Conservation (phyloP, 1,140 invertebrate genomes). For the Lucilia sericata region DNA sequence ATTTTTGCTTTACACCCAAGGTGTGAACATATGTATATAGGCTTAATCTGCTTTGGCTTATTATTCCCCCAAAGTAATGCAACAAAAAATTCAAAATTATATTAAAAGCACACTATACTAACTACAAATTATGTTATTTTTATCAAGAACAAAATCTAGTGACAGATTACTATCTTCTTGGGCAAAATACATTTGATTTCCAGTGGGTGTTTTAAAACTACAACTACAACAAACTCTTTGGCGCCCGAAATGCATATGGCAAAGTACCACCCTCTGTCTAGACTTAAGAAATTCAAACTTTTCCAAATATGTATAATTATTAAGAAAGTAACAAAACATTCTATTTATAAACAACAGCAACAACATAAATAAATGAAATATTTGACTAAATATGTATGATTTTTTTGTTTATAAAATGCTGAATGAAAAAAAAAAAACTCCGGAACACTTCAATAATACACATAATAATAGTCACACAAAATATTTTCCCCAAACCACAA, state of each 20-base stretch:
- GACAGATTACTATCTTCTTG: too few species aligned
- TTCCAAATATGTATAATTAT: constrained; percentile 13
- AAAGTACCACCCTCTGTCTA: neutral
- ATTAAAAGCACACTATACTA: too few species aligned
- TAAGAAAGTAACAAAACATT: neutral
- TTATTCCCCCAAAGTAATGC: too few species aligned
- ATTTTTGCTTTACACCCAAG: too few species aligned
- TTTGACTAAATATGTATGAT: neutral
- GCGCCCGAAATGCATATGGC: neutral
- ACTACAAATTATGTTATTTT: too few species aligned
- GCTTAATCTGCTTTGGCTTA: too few species aligned
- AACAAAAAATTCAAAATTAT: too few species aligned
- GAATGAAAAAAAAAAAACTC: neutral
- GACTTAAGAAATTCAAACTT: neutral
- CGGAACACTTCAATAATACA: constrained; percentile 12
- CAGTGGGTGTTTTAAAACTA: too few species aligned
- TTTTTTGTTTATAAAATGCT: too few species aligned
- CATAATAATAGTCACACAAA: neutral
- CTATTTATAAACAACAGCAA: neutral
- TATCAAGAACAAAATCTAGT: too few species aligned
- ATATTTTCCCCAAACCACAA: neutral
- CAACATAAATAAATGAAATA: constrained; percentile 25
- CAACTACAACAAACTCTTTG: neutral
- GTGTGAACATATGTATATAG: too few species aligned
- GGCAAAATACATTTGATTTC: too few species aligned